phyloP scores from a whole-genome alignment of 2,888 invertebrate genomes.

The Chrysopilus asiliformis region DNA sequence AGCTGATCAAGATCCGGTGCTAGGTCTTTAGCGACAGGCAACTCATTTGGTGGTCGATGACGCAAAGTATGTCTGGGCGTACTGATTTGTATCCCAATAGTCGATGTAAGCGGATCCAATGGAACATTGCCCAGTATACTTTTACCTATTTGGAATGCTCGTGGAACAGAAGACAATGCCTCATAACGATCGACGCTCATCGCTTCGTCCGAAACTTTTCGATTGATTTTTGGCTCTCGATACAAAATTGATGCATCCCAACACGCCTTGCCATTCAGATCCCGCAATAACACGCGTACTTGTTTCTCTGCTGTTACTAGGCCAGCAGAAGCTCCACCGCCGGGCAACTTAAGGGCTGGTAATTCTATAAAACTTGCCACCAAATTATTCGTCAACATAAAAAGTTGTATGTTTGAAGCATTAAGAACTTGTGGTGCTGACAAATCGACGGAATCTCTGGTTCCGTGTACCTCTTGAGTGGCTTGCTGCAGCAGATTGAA shows the following conservation, averaged over 20 bases:
- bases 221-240: conserved; percentile 47
- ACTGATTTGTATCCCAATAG: conserved; percentile 40
- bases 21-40: conserved; percentile 69
- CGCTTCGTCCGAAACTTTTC: background rate
- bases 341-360: conserved; percentile 68
- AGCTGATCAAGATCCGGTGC: conserved; percentile 83
- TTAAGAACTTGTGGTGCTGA: conserved; percentile 66
- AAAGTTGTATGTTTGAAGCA: conserved; percentile 72
- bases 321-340: conserved; percentile 62
- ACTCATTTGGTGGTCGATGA: conserved; percentile 56
- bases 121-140: conserved; percentile 14
- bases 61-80: conserved; percentile 56
- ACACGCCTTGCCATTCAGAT: conserved; percentile 85
- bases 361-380: conserved; percentile 82
- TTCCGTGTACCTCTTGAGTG: conserved; percentile 2
- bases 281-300: conserved; percentile 75
- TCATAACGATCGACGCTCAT: background rate
- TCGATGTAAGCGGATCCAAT: conserved; percentile 32
- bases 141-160: conserved; percentile 14
- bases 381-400: conserved; percentile 70
- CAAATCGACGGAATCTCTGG: conserved; percentile 46
- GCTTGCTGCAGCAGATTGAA: conserved; percentile 9
- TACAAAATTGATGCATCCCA: conserved; percentile 93
- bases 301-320: conserved; percentile 67
- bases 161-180: conserved; percentile 6